Evolutionary conservation across 2,797 vertebrate species (phyloP), one percentile per base, ranked within the genome.

Genomic region (Sebastes oblongus): DNA sequence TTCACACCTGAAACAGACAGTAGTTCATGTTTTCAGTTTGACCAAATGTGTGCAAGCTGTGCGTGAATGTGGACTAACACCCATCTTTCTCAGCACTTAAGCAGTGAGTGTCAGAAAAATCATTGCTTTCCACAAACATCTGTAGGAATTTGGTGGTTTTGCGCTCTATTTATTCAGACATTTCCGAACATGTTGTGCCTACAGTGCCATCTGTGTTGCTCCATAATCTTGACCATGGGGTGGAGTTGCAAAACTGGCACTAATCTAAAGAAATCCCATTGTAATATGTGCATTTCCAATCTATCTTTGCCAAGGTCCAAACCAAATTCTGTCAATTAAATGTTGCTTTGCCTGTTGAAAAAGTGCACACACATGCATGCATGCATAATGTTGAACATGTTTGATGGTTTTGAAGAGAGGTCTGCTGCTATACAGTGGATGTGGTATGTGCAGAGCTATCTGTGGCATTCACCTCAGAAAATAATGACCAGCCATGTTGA

Each of bases 141-240:
- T 22, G 58, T 46, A 30, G 29, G 8, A 69, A 64, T 59, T 12
- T 27, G 55, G 22, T 14, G n/a, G 18, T 30, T 62, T 62, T 58
- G 18, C 12, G 58, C 65, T 65, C 24, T 80, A 20, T 62, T 68
- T 55, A 18, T 62, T 61, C 2, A 70, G 66, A 54, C 8, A 59
- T 54, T 69, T 66, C 25, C 27, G 9, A 74, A 75, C 30, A 60
- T 29, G 29, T 36, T 62, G 29, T 75, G 59, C 59, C 34, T 18
- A 42, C 52, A 65, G 65, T 70, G 62, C 72, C 67, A 85, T 85
- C 58, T 77, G 82, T 72, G 61, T 75, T 46, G 42, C 65, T 67
- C 50, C 29, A 30, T 39, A 74, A 65, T 18, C 6, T 74, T 39
- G 58, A 58, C 14, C 10, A 11, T 39, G 60, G 36, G 59, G 50